These are phyloP conservation scores for Achatina immaculata DNA, from an alignment of 1,140 invertebrate species.

Conservation along the genomic window DNA sequence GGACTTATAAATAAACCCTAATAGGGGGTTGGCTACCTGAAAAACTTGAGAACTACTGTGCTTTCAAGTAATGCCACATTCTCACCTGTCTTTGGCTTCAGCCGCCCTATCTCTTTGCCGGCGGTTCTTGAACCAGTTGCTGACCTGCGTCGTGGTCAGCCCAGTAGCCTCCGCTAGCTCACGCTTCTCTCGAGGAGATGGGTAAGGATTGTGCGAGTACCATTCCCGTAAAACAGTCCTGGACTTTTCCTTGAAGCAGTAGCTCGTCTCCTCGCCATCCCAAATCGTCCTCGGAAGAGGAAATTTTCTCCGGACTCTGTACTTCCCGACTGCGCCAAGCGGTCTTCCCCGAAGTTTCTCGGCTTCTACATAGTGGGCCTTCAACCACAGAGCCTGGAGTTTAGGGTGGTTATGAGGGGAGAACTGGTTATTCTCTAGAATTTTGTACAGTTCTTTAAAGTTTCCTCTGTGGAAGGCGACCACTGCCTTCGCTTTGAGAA, in stretches of 20 bases:
- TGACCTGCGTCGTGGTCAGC: constrained; percentile 96
- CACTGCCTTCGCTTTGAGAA: constrained; percentile 98
- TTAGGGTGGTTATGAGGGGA: constrained; percentile 96
- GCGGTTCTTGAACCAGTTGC: constrained; percentile 98
- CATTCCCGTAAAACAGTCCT: constrained; percentile 94
- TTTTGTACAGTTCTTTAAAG: constrained; percentile 92
- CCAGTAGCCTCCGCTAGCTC: constrained; percentile 96
- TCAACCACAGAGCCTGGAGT: constrained; percentile 85
- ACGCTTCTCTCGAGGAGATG: constrained; percentile 94
- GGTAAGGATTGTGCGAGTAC: constrained; percentile 99
- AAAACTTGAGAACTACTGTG: too few relatives aligned
- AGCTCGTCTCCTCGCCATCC: constrained; percentile 99
- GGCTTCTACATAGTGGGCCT: constrained; percentile 87
- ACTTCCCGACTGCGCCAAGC: constrained; percentile 93
- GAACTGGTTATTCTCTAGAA: constrained; percentile 96
- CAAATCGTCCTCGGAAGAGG: constrained; percentile 97
- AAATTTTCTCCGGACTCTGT: constrained; percentile 97
- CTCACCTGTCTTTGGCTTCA: constrained; percentile 84
- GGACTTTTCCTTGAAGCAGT: constrained; percentile 99
- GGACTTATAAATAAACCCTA: too few relatives aligned
- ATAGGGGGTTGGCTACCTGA: too few relatives aligned
- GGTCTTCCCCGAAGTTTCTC: constrained; percentile 93
- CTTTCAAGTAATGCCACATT: too few relatives aligned
- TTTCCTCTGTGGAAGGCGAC: constrained; percentile 88
- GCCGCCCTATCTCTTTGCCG: constrained; percentile 94